Base-by-base conservation (phyloP, 2,888 invertebrate species). In the Aelia acuminata region DNA sequence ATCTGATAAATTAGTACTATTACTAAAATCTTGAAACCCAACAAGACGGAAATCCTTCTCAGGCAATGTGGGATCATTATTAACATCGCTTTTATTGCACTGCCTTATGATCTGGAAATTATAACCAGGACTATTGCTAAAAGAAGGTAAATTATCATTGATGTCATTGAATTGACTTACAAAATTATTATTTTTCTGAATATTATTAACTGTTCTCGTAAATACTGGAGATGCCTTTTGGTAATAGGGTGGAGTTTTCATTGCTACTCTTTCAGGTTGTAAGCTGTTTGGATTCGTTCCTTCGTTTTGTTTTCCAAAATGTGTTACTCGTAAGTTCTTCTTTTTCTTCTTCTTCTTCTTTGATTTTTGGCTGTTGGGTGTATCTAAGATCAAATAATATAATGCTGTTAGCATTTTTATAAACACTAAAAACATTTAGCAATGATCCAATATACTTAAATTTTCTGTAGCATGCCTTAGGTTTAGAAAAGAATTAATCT, bases 131-230 rank as follows among this genome's bases (percentile, higher is more conserved):
- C 7, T 7, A 70, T 31, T 70, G 63, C 63, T 70, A 35, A 18
- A 18, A 70, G 63, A 70, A 20, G 63, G 63, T 70, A 70, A 35
- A 31, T 31, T 63, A 70, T 70, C 15, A 70, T 8, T 11, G 13
- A 22, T 18, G 18, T n/a, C 7, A 8, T 57, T 20, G 26, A 20
- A 18, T 15, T 4, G 63, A 18, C 31, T 1, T 3, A 35, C 18
- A 35, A 35, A 31, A 70, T 80, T 39, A 80, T 80, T 80, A 80
- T 80, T 80, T n/a, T n/a, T n/a, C n/a, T 22, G 43, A n/a, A 80
- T 43, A 8, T 43, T 13, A 11, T 11, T n/a, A 80, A 22, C n/a
- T 8, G 43, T 80, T 80, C 43, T 47, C 80, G n/a, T 43, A 47
- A 47, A 22, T 7, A 43, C 39, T 80, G 43, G 43, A n/a, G 80